Base-by-base conservation (phyloP, 2,888 invertebrate genomes). In the Parnassius smintheus region DNA sequence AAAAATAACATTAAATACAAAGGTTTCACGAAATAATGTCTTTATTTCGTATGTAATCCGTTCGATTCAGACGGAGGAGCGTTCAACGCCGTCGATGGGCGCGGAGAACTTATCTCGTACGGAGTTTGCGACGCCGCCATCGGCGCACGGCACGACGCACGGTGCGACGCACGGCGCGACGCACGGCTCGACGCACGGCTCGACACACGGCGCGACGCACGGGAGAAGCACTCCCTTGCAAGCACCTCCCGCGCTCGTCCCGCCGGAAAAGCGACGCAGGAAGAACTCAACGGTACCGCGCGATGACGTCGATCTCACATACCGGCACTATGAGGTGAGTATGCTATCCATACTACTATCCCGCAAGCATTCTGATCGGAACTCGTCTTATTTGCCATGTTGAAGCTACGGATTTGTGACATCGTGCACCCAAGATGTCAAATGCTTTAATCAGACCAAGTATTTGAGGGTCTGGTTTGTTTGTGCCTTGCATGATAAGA, bases 91-190 rank as follows among this genome's bases (percentile, higher is more conserved):
- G 61, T 87, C 86, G 25, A 87, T 86, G 67, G 86, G 89, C 64
- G 91, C 91, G 49, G 92, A 92, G 81, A 92, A 92, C 77, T 80
- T 92, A 41, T 89, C 81, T 13, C 85, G 92, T 66, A 78, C 84
- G 65, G 88, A 89, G 70, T 89, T 89, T 79, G 87, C 90, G 65
- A 88, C 88, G 67, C 83, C 92, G 65, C 82, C 88, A 64, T 80
- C 87, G 56, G 79, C 89, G 67, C 81, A 90, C 76, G 82, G 49
- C 76, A 82, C 82, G 74, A 80, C 84, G 65, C 65, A 72, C 82
- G 82, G 49, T 76, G 82, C 82, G 74, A 80, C 84, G 65, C 65
- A 72, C 82, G 65, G 78, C 76, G 82, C 82, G 74, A 80, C 84
- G 65, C 65, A 72, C 82, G 65, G 78, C 76, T 82, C 82, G 74